These are phyloP conservation scores for Osmerus mordax DNA, from an alignment of 2,113 vertebrate genomes.

Conservation along the genomic window DNA sequence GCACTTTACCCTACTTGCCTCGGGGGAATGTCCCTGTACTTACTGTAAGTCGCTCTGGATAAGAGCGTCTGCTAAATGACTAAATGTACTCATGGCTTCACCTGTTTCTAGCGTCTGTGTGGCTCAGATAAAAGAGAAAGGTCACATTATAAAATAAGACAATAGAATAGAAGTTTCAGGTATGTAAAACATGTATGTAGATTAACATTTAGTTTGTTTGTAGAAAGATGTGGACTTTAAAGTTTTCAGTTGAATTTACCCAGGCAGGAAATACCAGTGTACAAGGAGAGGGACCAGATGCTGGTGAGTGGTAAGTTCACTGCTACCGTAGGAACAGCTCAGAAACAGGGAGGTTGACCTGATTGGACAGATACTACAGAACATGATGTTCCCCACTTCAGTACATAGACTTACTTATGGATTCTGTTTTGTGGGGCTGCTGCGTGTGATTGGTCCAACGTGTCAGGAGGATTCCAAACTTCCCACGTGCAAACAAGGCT, in stretches of 20 bases:
- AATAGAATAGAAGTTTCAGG: background rate
- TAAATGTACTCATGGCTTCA: background rate
- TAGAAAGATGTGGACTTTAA: background rate
- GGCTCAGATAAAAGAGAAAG: background rate
- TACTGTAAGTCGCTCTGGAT: no score
- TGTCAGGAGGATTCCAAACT: no score
- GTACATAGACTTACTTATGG: no score
- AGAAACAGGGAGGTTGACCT: slow-evolving; percentile 1
- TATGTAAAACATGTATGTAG: background rate
- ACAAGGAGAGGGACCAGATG: slow-evolving; percentile 10
- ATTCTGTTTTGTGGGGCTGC: no score
- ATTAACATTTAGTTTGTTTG: background rate
- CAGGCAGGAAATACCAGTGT: slow-evolving; percentile 28
- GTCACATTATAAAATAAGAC: background rate
- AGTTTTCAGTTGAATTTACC: slow-evolving; percentile 9
- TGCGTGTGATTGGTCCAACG: no score
- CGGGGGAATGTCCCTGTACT: no score
- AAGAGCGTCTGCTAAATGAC: no score
- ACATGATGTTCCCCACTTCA: no score
- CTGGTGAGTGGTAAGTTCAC: slow-evolving; percentile 31
- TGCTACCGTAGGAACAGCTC: background rate
- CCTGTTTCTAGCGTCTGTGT: background rate
- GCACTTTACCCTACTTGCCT: no score
- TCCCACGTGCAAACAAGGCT: background rate
- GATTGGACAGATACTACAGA: no score